Conservation (phyloP, 37 sponge, comb jelly and placozoan genomes). For the Ianthella basta region DNA sequence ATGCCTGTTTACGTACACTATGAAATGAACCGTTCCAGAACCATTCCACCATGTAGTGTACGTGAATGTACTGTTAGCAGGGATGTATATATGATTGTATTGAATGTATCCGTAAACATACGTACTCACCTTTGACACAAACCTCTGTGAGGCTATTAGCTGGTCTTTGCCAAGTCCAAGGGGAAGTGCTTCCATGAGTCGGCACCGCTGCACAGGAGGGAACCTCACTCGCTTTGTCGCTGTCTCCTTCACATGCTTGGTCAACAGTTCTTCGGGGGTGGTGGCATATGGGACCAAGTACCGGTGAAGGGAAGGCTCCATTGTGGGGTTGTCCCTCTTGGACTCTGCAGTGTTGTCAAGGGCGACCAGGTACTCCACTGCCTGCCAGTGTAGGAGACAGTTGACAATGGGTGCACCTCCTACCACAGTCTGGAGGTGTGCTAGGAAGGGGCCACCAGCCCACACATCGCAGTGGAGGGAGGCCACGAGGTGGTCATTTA, state of each 20-base stretch:
- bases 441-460: constrained; percentile 56
- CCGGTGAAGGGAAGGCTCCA: background rate
- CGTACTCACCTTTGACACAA: constrained; percentile 47
- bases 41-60: too few species aligned
- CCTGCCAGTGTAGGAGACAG: constrained; percentile 69
- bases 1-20: too few species aligned
- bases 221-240: constrained; percentile 36
- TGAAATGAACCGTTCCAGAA: too few species aligned
- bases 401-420: constrained; percentile 8
- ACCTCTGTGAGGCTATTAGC: constrained; percentile 52
- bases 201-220: constrained; percentile 18
- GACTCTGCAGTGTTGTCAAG: background rate
- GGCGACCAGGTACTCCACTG: constrained; percentile 55
- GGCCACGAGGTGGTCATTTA: constrained; percentile 48
- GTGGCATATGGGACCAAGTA: constrained; percentile 25
- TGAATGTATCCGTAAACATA: too few species aligned
- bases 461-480: constrained; percentile 56
- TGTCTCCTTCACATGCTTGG: constrained; percentile 35
- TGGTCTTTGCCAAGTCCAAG: constrained; percentile 67
- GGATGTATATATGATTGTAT: too few species aligned
- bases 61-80: too few species aligned
- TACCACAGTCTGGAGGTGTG: constrained; percentile 4
- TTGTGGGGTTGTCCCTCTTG: background rate
- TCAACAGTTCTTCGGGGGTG: constrained; percentile 40
- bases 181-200: constrained; percentile 41